Conservation (phyloP, 2,797 vertebrate species). For the Anableps anableps region DNA sequence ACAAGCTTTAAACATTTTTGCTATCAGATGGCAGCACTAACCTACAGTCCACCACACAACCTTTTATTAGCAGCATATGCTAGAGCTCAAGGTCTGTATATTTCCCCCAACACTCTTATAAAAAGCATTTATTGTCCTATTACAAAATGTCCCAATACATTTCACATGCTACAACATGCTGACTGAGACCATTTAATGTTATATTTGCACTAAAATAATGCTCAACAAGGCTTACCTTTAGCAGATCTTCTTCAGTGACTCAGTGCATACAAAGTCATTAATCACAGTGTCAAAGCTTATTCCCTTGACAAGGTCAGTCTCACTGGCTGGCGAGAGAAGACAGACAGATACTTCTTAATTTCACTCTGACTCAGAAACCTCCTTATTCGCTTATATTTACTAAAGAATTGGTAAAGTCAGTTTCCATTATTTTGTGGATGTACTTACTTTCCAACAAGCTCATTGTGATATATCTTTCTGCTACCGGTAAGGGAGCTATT, state of each 20-base stretch:
- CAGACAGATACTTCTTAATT: background rate
- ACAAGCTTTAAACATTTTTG: background rate
- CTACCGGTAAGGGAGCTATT: background rate
- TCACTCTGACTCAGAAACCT: background rate
- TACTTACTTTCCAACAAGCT: background rate
- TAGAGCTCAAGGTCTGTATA: background rate
- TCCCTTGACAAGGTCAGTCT: constrained; percentile 1
- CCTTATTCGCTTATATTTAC: background rate
- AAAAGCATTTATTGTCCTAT: background rate
- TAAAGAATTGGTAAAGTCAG: background rate
- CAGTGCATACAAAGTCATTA: background rate
- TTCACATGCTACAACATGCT: background rate
- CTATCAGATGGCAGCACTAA: background rate
- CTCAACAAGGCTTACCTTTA: background rate
- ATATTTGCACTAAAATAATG: constrained; percentile 4
- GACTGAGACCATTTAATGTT: background rate
- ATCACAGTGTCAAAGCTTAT: constrained; percentile 7
- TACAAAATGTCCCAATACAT: background rate
- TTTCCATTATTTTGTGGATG: background rate
- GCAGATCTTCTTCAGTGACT: constrained; percentile 6
- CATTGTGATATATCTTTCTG: background rate
- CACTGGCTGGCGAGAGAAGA: background rate
- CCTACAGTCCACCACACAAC: too few species aligned
- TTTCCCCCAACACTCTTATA: background rate
- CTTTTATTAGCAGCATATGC: background rate